phyloP scores from a whole-genome alignment of 1,140 invertebrate species.

The Drosophila sucinea region DNA sequence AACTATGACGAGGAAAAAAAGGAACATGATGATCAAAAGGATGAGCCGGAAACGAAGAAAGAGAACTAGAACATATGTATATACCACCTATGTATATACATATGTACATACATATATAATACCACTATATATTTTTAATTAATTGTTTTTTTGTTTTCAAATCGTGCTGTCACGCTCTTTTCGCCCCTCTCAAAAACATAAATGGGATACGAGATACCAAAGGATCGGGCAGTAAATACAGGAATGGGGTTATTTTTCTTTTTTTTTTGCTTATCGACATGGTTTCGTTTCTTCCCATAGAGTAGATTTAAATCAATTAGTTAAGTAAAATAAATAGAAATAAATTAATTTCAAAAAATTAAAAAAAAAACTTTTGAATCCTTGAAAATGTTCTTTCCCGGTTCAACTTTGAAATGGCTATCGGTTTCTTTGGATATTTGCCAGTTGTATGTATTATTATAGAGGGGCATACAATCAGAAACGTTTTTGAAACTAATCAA shows the following conservation, averaged over 20 bases:
- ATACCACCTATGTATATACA: background rate
- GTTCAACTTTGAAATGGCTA: too few species aligned
- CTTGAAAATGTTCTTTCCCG: too few species aligned
- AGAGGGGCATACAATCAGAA: too few species aligned
- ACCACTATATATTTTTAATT: background rate
- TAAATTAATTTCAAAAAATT: background rate
- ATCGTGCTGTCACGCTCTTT: too few species aligned
- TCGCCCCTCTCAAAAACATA: too few species aligned
- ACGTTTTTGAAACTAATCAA: too few species aligned
- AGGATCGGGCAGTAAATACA: background rate
- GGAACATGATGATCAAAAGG: constrained; percentile 67
- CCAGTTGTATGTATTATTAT: too few species aligned
- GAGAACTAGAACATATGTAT: constrained; percentile 1
- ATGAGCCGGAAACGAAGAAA: constrained; percentile 58
- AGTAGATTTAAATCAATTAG: background rate
- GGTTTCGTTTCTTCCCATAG: background rate
- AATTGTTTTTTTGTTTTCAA: background rate
- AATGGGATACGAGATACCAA: background rate
- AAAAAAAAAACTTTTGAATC: background rate
- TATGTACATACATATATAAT: too few species aligned
- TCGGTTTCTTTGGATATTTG: too few species aligned
- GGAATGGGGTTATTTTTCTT: constrained; percentile 4
- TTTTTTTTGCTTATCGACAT: background rate
- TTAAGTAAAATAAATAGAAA: constrained; percentile 3
- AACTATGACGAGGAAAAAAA: constrained; percentile 96